Evolutionary conservation across 2,888 invertebrate genomes (phyloP).

Genomic region (Iphiclides podalirius): DNA sequence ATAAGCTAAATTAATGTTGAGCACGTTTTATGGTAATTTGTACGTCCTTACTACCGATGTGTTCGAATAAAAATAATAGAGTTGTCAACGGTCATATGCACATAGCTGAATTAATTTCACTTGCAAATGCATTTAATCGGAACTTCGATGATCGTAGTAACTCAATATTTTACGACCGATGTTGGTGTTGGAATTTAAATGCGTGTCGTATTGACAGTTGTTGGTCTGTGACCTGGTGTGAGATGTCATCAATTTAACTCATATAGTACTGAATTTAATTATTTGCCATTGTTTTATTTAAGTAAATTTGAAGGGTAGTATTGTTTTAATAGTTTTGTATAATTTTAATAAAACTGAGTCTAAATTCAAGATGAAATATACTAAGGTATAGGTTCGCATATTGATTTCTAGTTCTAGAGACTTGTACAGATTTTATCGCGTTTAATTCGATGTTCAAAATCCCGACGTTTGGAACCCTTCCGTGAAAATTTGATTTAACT

Average conservation of each 20-base stretch:
- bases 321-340: no score
- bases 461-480: no score
- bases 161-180: slow-evolving; percentile 32
- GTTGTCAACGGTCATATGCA: slow-evolving; percentile 43
- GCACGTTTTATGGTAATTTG: slow-evolving; percentile 55
- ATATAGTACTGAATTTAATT: no score
- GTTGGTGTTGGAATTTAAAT: slow-evolving; percentile 33
- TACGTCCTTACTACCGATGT: slow-evolving; percentile 42
- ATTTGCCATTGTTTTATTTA: no score
- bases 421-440: no score
- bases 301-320: no score
- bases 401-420: no score
- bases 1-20: slow-evolving; percentile 53
- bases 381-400: no score
- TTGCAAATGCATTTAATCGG: slow-evolving; percentile 48
- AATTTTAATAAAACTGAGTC: no score
- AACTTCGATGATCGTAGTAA: slow-evolving; percentile 34
- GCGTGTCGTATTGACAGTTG: slow-evolving; percentile 26
- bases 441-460: no score
- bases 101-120: slow-evolving; percentile 49
- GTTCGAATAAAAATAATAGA: slow-evolving; percentile 53
- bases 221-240: slow-evolving; percentile 7
- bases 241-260: not conserved
- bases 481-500: no score
- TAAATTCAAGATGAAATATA: no score